Conservation (phyloP, 2,113 vertebrate species). For the Candoia aspera region DNA sequence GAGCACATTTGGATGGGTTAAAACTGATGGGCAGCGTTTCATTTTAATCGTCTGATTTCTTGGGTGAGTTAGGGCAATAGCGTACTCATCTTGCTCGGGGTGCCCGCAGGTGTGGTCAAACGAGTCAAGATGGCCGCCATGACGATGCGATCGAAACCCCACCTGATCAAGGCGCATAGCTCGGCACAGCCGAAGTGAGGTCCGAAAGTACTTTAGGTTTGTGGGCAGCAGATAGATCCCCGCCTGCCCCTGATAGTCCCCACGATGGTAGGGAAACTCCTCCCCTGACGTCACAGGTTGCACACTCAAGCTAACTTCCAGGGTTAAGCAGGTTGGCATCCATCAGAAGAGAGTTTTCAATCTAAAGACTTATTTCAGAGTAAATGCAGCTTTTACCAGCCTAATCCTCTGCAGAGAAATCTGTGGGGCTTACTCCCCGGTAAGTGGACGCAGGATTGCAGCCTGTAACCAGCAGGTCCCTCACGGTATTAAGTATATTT, state of each 20-base stretch:
- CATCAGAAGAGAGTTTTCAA: neutral
- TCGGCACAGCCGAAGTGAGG: neutral
- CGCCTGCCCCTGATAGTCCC: neutral
- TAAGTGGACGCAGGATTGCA: neutral
- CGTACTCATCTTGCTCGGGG: neutral
- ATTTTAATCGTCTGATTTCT: neutral
- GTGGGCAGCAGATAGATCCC: neutral
- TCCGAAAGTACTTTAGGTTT: neutral
- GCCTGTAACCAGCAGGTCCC: neutral
- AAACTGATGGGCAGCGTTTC: neutral
- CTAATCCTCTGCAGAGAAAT: neutral
- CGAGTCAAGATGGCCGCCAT: neutral
- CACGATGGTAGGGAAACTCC: neutral
- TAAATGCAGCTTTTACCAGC: neutral
- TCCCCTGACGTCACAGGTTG: neutral
- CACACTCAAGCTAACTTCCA: neutral
- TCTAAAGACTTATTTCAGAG: neutral
- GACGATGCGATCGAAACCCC: neutral
- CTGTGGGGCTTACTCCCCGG: neutral
- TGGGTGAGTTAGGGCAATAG: neutral
- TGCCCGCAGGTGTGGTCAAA: neutral
- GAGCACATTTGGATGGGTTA: neutral
- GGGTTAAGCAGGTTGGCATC: neutral
- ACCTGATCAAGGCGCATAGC: neutral
- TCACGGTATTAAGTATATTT: neutral